A percentile compares a stretch with the other conserved stretches of the same genome.
phyloP scores from a whole-genome alignment of 2,888 invertebrate species.

The Lamproptera curius region DNA sequence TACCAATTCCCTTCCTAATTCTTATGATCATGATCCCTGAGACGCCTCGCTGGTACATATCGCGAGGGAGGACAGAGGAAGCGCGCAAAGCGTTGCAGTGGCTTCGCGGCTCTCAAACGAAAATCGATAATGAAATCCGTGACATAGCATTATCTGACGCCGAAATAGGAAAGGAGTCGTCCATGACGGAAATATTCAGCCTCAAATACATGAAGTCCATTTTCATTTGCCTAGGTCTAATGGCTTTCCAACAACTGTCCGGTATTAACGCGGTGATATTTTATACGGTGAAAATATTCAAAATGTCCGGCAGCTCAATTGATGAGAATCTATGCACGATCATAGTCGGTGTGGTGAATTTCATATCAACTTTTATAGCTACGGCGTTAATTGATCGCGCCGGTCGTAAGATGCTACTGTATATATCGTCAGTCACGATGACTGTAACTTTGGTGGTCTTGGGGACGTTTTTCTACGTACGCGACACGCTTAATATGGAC shows the following conservation, averaged over 20 bases:
- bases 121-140: constrained; percentile 87
- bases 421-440: constrained; percentile 90
- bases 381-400: constrained; percentile 91
- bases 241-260: constrained; percentile 96
- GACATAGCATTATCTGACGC: constrained; percentile 85
- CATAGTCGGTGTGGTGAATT: constrained; percentile 93
- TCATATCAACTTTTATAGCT: constrained; percentile 92
- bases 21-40: constrained; percentile 93
- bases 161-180: constrained; percentile 81
- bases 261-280: constrained; percentile 98
- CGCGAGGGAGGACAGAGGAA: constrained; percentile 84
- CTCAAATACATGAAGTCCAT: constrained; percentile 87
- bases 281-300: constrained; percentile 93
- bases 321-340: constrained; percentile 89
- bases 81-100: constrained; percentile 89
- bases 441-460: constrained; percentile 83
- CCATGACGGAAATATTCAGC: constrained; percentile 82
- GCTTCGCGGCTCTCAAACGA: constrained; percentile 88
- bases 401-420: constrained; percentile 92
- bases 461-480: constrained; percentile 88
- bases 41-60: constrained; percentile 94
- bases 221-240: constrained; percentile 89
- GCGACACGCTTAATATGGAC: constrained; percentile 60
- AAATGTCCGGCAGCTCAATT: constrained; percentile 89
- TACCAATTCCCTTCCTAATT: constrained; percentile 89